A percentile compares a stretch with the other conserved stretches of the same genome.
phyloP scores from a whole-genome alignment of 2,797 vertebrate genomes.

The Sebastes oblongus region DNA sequence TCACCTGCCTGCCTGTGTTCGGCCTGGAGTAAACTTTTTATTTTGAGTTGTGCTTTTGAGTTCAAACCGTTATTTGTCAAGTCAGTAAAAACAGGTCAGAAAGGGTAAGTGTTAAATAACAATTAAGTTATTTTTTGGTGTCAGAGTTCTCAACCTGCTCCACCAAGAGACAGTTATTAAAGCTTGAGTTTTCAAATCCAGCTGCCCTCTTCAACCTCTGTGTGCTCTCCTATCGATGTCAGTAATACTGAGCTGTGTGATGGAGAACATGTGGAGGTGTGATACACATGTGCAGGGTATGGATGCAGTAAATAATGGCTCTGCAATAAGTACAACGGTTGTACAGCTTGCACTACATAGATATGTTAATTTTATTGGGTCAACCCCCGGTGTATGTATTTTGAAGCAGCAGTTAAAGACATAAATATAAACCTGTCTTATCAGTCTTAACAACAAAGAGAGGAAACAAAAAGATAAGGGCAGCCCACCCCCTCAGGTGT shows the following conservation, averaged over 20 bases:
- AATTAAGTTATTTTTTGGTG: constrained; percentile 9
- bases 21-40: neutral
- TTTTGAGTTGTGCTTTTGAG: neutral
- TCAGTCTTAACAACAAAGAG: constrained; percentile 18
- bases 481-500: neutral
- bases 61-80: neutral
- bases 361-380: neutral
- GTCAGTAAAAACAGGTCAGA: neutral
- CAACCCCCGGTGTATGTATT: neutral
- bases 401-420: neutral
- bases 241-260: neutral
- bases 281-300: neutral
- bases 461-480: constrained; percentile 15
- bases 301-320: neutral
- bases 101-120: constrained; percentile 11
- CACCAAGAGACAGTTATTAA: constrained; percentile 39
- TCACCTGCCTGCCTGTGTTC: neutral
- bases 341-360: neutral
- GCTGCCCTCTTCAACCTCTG: constrained; percentile 11
- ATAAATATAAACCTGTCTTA: constrained; percentile 4
- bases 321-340: neutral
- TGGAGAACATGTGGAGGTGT: neutral
- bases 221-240: constrained; percentile 13
- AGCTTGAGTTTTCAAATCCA: constrained; percentile 42
- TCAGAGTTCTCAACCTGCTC: neutral